Conservation (phyloP, 2,113 vertebrate species). For the Entelurus aequoreus region DNA sequence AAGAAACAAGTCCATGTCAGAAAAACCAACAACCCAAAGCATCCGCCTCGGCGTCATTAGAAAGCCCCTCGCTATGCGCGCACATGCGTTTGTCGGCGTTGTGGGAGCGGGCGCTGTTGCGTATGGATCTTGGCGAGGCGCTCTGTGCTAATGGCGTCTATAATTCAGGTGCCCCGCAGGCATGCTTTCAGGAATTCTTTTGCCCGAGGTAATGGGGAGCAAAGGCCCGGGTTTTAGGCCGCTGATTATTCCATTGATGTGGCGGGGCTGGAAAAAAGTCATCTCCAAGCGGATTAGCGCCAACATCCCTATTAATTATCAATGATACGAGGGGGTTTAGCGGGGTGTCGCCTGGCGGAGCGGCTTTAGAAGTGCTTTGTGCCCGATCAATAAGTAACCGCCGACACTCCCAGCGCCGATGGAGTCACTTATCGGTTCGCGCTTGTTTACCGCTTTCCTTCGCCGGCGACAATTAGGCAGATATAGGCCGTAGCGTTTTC, state of each 20-base stretch:
- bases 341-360: conserved; percentile 73
- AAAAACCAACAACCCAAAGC: neutral
- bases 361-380: conserved; percentile 81
- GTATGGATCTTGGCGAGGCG: conserved; percentile 89
- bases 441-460: conserved; percentile 81
- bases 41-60: conserved; percentile 49
- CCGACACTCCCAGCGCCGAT: conserved; percentile 53
- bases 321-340: conserved; percentile 85
- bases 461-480: conserved; percentile 76
- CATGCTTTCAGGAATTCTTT: conserved; percentile 99
- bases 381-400: conserved; percentile 87
- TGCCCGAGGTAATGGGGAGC: conserved; percentile 98
- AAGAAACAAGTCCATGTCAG: no score
- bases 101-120: conserved; percentile 73
- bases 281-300: conserved; percentile 92
- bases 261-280: conserved; percentile 93
- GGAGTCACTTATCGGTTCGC: conserved; percentile 26
- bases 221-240: conserved; percentile 90
- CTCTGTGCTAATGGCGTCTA: conserved; percentile 96
- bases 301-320: conserved; percentile 99
- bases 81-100: conserved; percentile 62
- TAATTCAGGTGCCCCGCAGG: conserved; percentile 99
- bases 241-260: conserved; percentile 99
- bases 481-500: conserved; percentile 50
- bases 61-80: conserved; percentile 58